Evolutionary conservation across 2,797 vertebrate species (phyloP).

Genomic region (Gadopsis marmoratus): DNA sequence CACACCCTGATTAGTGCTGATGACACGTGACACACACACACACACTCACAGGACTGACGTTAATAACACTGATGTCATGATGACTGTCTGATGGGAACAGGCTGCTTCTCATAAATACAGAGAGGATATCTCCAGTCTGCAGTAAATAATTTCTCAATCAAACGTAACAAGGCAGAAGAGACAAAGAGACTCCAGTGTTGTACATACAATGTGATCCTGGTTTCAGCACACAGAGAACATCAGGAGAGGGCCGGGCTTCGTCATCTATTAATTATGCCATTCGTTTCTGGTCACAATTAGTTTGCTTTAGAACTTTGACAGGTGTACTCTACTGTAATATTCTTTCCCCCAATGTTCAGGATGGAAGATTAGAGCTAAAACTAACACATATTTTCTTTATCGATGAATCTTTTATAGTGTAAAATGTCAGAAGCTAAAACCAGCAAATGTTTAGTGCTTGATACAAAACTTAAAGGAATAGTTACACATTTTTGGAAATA

Average conservation of each 20-base stretch:
- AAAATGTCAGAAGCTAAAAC: neutral
- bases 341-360: neutral
- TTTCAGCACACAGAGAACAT: neutral
- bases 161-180: conserved; percentile 14
- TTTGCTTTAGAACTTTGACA: conserved; percentile 5
- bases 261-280: neutral
- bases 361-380: neutral
- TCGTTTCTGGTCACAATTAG: neutral
- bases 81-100: conserved; percentile 56
- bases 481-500: neutral
- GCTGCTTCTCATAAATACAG: conserved; percentile 55
- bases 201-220: neutral
- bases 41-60: conserved; percentile 35
- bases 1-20: conserved; percentile 40
- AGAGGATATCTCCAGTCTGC: conserved; percentile 37
- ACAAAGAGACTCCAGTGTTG: conserved; percentile 9
- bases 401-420: neutral
- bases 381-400: neutral
- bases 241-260: neutral
- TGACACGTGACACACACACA: conserved; percentile 36
- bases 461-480: neutral
- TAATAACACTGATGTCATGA: conserved; percentile 66
- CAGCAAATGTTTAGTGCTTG: neutral
- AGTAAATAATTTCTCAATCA: conserved; percentile 54
- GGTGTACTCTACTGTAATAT: neutral